phyloP scores from a whole-genome alignment of 2,797 vertebrate species.

The Gallinago stenura region DNA sequence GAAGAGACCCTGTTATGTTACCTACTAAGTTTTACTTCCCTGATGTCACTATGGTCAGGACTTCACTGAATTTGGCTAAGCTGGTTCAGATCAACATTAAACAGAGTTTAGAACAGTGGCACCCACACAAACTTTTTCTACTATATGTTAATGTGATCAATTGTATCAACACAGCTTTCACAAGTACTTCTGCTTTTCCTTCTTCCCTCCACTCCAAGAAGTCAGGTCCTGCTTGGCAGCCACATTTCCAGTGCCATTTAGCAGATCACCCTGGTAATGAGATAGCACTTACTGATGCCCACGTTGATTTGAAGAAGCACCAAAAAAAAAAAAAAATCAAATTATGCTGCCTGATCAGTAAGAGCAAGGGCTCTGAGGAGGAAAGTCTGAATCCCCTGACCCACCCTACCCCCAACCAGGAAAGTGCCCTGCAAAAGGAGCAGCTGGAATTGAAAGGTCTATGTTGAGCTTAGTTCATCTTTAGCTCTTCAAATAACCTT shows the following conservation, averaged over 20 bases:
- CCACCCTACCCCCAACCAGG: neutral
- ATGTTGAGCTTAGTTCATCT: neutral
- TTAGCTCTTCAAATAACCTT: neutral
- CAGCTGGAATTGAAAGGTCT: neutral
- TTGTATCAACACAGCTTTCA: neutral
- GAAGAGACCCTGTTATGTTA: neutral
- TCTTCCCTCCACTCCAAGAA: neutral
- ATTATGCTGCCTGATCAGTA: neutral
- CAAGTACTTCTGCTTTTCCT: neutral
- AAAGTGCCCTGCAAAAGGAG: neutral
- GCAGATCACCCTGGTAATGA: neutral
- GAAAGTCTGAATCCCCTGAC: neutral
- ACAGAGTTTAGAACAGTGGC: neutral
- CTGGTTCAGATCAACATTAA: neutral
- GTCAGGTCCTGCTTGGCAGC: neutral
- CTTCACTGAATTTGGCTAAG: neutral
- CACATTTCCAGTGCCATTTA: neutral
- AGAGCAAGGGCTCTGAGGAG: neutral
- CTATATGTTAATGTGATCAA: neutral
- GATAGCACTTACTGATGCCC: neutral
- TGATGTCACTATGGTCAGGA: neutral
- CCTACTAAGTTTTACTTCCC: neutral
- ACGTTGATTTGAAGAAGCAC: neutral
- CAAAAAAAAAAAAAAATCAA: neutral
- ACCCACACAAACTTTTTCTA: neutral